Evolutionary conservation across 2,888 invertebrate species (phyloP), one percentile per base, ranked within the genome.

Genomic region (Diogma glabrata): DNA sequence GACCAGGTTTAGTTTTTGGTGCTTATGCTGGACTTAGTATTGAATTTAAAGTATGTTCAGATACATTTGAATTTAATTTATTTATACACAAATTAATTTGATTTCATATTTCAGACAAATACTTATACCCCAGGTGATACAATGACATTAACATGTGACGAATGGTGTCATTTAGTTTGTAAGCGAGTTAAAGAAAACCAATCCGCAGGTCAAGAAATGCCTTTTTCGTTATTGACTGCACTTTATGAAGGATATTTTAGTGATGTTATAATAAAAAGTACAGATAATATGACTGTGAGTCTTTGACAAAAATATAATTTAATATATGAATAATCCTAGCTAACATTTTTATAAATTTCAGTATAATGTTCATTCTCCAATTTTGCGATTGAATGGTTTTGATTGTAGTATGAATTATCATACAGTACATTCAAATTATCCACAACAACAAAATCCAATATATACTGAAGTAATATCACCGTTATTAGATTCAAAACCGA

Each of bases 161-260:
- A 75, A 49, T 79, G 80, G 73, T 79, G 78, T 64, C 73, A 75
- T 54, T 64, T 81, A 51, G 74, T 78, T 58, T 82, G 81, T 63
- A 75, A 75, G 60, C 72, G 77, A 60, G 69, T 80, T 40, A 65
- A 64, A 53, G 72, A 74, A 38, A 68, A 71, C 43, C 69, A 72
- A 50, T 66, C 67, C 2, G 71, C 68, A 36, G 68, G 70, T 2
- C 66, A 71, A 53, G 76, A 76, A 58, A 69, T 73, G 36, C 75
- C 78, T 8, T 81, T 77, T 62, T 76, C 77, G n/a, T 74, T 81
- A 54, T 64, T 76, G n/a, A 74, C 77, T 51, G 81, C 82, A 28
- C 67, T 82, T 49, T 75, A 78, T 56, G 79, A 81, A 57, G 77
- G 78, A 1, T 82, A 76, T 62, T 82, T 82, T 61, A 75, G 77